Evolutionary conservation across 2,888 invertebrate genomes (phyloP).

Genomic region (Drosophila stalkeri): DNA sequence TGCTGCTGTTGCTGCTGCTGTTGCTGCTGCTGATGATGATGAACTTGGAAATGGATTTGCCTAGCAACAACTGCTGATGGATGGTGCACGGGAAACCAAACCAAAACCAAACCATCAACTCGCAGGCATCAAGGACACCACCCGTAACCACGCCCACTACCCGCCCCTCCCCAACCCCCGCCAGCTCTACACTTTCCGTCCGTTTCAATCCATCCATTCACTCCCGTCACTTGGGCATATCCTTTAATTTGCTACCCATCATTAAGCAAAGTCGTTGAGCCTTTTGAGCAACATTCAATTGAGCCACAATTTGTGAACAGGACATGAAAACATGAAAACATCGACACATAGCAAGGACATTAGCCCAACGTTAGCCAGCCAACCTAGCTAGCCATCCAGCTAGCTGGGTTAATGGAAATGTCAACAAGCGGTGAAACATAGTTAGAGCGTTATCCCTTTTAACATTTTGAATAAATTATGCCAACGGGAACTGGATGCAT

Average conservation of each 20-base stretch:
- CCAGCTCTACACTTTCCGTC: no score
- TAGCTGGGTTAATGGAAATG: slow-evolving; percentile 8
- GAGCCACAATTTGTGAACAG: slow-evolving; percentile 43
- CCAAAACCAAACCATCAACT: slow-evolving; percentile 20
- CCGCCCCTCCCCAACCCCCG: background rate
- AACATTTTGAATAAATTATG: slow-evolving; percentile 11
- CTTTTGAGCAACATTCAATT: slow-evolving; percentile 45
- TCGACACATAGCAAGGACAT: slow-evolving; percentile 6
- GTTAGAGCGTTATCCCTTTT: background rate
- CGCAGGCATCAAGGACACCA: slow-evolving; percentile 26
- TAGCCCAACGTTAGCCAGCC: slow-evolving; percentile 2
- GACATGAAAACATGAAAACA: slow-evolving; percentile 20
- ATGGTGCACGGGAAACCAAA: slow-evolving; percentile 23
- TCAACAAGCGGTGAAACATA: slow-evolving; percentile 7
- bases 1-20: slow-evolving; percentile 12
- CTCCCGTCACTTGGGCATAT: slow-evolving; percentile 17
- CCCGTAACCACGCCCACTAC: background rate
- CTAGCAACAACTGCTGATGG: slow-evolving; percentile 53
- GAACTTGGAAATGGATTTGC: slow-evolving; percentile 61
- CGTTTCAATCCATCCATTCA: slow-evolving; percentile 3
- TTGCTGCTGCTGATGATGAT: slow-evolving; percentile 23
- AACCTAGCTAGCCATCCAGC: background rate
- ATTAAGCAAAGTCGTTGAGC: slow-evolving; percentile 45
- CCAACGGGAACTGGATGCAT: background rate
- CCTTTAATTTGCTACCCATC: slow-evolving; percentile 59